Base-by-base conservation (phyloP, 53 echinoderm and acorn worm genomes). In the Apostichopus leukothele region DNA sequence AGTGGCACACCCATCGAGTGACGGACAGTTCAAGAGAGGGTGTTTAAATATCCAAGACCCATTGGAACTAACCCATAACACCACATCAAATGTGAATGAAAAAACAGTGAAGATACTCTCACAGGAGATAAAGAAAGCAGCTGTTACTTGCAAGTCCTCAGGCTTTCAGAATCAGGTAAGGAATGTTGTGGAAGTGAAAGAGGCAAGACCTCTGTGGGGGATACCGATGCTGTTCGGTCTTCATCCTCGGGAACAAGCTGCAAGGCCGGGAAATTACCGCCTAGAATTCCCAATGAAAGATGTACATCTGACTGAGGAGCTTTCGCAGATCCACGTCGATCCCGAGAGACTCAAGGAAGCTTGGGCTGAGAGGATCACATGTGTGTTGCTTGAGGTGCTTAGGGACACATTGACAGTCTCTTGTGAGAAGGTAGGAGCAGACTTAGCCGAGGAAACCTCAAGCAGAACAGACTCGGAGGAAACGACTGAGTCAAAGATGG, bases 41-140 rank as follows among this genome's bases (percentile, higher is more conserved):
- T 80, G 92, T 9, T 11, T 95, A 78, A 95, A 95, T 89, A 93
- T 98, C 79, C 95, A 96, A 88, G 98, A 98, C 80, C 98, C 98
- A 5, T 88, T 98, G 53, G 98, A 98, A 67, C 90, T 96, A 5
- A 88, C 91, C 23, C 99, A 99, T 75, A 99, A 99, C 59, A 93
- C 94, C 4, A 89, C 99, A 4, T 68, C 90, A 52, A 99, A 99
- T 59, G 92, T 99, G 81, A 99, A 96, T 66, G 99, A 99, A 63
- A 95, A 93, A 74, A 88, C 89, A 6, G 88, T 77, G 1, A 71
- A 81, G 21, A 89, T 74, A 53, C 67, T 96, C 60, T 27, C 84
- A 18, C 84, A 88, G 54, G 94, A 94, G 87, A n/a, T 76, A 7
- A 63, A 16, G 20, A 22, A 76, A 5, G 89, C 97, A 54, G 90